These are phyloP conservation scores for Odobenus rosmarus DNA, from an alignment of 2,113 vertebrate species.

Conservation along the genomic window DNA sequence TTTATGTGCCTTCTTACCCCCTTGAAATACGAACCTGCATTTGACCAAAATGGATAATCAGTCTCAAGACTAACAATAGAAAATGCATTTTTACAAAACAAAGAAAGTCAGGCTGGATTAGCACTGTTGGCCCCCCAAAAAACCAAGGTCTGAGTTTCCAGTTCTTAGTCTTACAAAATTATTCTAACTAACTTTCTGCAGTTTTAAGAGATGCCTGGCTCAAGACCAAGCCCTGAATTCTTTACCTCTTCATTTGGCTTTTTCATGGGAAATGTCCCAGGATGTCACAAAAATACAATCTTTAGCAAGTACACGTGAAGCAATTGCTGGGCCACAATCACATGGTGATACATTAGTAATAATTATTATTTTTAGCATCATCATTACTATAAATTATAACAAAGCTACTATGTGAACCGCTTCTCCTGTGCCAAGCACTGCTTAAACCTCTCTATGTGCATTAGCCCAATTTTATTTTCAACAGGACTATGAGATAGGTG, in stretches of 20 bases:
- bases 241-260: not conserved
- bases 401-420: not conserved
- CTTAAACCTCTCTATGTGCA: not conserved
- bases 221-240: slow-evolving; percentile 36
- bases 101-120: not conserved
- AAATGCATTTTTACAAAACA: slow-evolving; percentile 37
- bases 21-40: not conserved
- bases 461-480: not conserved
- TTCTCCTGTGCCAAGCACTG: not conserved
- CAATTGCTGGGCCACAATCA: not conserved
- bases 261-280: not conserved
- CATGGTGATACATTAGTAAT: not conserved
- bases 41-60: not conserved
- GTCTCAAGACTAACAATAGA: not conserved
- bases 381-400: not conserved
- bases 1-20: not conserved
- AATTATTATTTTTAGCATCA: slow-evolving; percentile 1
- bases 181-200: not conserved
- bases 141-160: not conserved
- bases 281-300: not conserved
- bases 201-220: slow-evolving; percentile 33
- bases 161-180: slow-evolving; percentile 35
- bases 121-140: not conserved
- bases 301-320: not conserved
- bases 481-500: not conserved